Percentiles rank a stretch among this genome's conserved stretches.
These are phyloP conservation scores for Muscidifurax raptorellus DNA, from an alignment of 1,140 invertebrate species.

Conservation along the genomic window DNA sequence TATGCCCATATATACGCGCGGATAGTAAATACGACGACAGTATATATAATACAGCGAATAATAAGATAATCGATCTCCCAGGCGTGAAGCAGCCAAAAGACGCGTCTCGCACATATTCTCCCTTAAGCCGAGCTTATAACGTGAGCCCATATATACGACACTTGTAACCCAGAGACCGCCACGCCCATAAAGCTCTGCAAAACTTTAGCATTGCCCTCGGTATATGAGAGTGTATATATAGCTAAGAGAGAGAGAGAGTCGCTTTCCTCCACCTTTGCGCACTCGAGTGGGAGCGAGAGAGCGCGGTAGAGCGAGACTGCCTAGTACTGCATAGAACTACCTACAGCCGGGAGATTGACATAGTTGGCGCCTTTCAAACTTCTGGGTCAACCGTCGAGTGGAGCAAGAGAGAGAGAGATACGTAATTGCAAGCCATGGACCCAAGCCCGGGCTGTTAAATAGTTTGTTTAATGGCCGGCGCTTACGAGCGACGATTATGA, in stretches of 20 bases:
- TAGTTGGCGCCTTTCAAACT: conserved; percentile 37
- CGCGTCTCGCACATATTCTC: too few relatives aligned
- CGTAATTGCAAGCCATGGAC: neutral
- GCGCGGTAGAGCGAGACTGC: neutral
- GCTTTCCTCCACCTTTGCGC: neutral
- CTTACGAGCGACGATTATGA: conserved; percentile 4
- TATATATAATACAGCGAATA: too few relatives aligned
- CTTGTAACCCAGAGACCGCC: too few relatives aligned
- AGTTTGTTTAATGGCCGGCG: conserved; percentile 8
- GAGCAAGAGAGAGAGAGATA: neutral
- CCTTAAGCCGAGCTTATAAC: too few relatives aligned
- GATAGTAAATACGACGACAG: too few relatives aligned
- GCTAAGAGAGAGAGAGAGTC: neutral
- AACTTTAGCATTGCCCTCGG: too few relatives aligned
- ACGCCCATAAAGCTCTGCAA: too few relatives aligned
- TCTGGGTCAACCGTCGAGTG: conserved; percentile 2
- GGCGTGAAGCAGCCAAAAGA: too few relatives aligned
- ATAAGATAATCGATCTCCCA: too few relatives aligned
- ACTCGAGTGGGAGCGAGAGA: neutral
- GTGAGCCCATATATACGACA: too few relatives aligned
- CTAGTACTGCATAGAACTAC: neutral
- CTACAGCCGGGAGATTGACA: conserved; percentile 20
- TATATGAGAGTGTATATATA: neutral
- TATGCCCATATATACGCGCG: too few relatives aligned
- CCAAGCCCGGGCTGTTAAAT: neutral